These are phyloP conservation scores for Dinocampus coccinellae DNA, from an alignment of 2,888 invertebrate species.

Conservation along the genomic window DNA sequence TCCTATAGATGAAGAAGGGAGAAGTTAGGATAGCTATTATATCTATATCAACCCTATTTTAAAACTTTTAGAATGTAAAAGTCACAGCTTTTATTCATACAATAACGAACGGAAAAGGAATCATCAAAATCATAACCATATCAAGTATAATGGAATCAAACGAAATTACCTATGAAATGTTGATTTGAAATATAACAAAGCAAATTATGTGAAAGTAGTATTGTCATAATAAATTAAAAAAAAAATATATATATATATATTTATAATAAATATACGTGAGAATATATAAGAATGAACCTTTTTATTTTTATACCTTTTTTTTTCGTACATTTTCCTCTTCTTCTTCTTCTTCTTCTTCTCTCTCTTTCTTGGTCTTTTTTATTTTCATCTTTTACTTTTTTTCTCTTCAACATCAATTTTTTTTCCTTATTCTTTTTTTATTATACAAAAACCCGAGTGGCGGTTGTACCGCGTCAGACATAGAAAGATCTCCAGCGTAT, in stretches of 20 bases:
- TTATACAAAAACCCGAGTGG: background rate
- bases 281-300: no score
- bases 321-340: background rate
- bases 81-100: slow-evolving; percentile 8
- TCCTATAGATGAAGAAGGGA: background rate
- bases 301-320: background rate
- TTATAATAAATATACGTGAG: no score
- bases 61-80: background rate
- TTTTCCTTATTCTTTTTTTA: slow-evolving; percentile 11
- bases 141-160: background rate
- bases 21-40: background rate
- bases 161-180: background rate
- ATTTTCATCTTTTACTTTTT: no score
- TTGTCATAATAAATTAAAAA: background rate
- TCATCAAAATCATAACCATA: background rate
- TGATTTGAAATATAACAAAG: background rate
- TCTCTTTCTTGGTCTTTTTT: no score
- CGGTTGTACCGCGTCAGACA: slow-evolving; percentile 12
- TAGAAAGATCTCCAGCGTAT: slow-evolving; percentile 12
- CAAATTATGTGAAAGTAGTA: background rate
- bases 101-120: background rate
- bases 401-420: background rate
- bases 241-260: no score
- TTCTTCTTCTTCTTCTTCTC: background rate
- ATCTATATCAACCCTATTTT: background rate